These are phyloP conservation scores for Nothocercus nigrocapillus DNA, from an alignment of 2,113 vertebrate species.

Conservation along the genomic window DNA sequence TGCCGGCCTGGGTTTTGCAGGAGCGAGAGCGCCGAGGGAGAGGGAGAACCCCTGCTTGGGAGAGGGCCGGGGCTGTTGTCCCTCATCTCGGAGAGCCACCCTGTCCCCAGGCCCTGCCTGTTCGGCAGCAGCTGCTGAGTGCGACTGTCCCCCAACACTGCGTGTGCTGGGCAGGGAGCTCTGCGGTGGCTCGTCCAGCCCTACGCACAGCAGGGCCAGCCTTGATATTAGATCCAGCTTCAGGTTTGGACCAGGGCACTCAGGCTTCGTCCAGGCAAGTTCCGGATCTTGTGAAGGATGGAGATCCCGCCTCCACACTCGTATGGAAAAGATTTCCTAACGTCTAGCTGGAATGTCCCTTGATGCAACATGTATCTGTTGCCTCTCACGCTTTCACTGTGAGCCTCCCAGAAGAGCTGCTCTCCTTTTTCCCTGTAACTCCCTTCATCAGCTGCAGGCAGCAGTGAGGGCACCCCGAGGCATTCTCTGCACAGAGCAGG, in stretches of 20 bases:
- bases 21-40: background rate
- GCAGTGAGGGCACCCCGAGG: background rate
- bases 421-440: background rate
- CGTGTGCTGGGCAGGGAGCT: background rate
- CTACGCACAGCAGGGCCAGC: no score
- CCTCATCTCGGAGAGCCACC: rapidly evolving
- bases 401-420: background rate
- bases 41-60: rapidly evolving
- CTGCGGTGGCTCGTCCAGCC: no score
- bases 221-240: no score
- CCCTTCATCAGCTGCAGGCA: background rate
- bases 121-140: background rate
- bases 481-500: rapidly evolving
- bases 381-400: background rate
- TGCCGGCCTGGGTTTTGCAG: background rate
- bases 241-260: no score
- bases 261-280: background rate
- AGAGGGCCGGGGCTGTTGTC: background rate
- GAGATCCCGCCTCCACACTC: background rate
- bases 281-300: rapidly evolving
- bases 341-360: conserved; percentile 1
- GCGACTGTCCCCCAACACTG: background rate
- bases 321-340: background rate
- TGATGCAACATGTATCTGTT: background rate
- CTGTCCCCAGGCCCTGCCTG: no score